Percentiles rank a stretch among this genome's conserved stretches.
These are phyloP conservation scores for Limnephilus lunatus DNA, from an alignment of 2,888 invertebrate species.

Conservation along the genomic window DNA sequence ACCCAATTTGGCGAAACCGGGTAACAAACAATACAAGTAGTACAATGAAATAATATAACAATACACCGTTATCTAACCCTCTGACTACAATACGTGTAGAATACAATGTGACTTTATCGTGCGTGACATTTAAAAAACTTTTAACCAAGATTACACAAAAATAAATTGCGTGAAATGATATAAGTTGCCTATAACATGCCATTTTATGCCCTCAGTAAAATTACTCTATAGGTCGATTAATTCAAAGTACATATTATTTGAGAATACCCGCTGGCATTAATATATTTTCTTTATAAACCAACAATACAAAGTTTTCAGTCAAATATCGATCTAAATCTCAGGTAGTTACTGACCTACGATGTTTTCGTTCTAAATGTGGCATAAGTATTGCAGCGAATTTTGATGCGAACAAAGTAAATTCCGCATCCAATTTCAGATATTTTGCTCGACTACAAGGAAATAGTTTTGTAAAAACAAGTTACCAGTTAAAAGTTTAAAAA, in stretches of 20 bases:
- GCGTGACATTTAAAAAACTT: constrained; percentile 1
- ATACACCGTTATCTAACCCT: neutral
- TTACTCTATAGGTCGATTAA: neutral
- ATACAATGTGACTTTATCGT: neutral
- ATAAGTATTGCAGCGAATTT: too few relatives aligned
- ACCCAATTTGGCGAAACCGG: neutral
- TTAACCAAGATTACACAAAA: neutral
- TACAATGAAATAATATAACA: neutral
- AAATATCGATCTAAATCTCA: neutral
- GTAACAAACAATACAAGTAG: neutral
- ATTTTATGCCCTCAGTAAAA: neutral
- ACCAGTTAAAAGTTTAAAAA: too few relatives aligned
- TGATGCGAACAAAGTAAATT: too few relatives aligned
- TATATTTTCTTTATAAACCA: neutral
- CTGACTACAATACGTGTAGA: neutral
- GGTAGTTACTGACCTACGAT: too few relatives aligned
- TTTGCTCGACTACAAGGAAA: too few relatives aligned
- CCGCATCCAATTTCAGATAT: too few relatives aligned
- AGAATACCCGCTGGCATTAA: neutral
- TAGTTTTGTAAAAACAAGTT: too few relatives aligned
- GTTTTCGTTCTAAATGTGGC: too few relatives aligned
- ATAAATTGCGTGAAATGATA: neutral
- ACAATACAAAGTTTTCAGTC: neutral
- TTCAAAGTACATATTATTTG: neutral
- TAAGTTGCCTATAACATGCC: neutral